A percentile compares a stretch with the other conserved stretches of the same genome.
Conservation (phyloP, 1,140 invertebrate species). For the Cotesia glomerata region DNA sequence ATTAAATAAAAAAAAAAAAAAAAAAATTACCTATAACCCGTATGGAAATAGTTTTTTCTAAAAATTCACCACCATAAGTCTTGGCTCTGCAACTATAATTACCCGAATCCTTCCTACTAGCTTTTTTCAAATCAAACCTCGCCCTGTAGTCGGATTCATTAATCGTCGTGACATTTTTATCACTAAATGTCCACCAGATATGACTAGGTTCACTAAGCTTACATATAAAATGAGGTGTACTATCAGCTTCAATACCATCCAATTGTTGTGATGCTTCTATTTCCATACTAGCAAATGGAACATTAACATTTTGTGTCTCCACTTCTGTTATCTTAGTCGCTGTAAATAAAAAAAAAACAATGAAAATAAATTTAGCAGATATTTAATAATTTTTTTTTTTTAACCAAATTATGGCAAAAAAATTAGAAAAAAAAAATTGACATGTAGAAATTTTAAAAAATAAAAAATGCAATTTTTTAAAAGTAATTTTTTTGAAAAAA, state of each 20-base stretch:
- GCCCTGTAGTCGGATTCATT: slow-evolving; percentile 49
- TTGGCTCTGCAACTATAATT: slow-evolving; percentile 64
- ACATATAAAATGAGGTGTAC: slow-evolving; percentile 55
- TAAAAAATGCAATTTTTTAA: too few relatives aligned
- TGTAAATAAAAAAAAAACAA: slow-evolving; percentile 28
- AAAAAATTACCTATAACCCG: slow-evolving; percentile 53
- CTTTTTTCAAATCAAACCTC: slow-evolving; percentile 60
- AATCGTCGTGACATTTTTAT: slow-evolving; percentile 54
- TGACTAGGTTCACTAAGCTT: slow-evolving; percentile 45
- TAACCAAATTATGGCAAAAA: too few relatives aligned
- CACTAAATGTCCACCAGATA: slow-evolving; percentile 53
- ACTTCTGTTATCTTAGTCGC: slow-evolving; percentile 39
- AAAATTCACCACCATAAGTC: slow-evolving; percentile 48
- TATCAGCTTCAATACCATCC: slow-evolving; percentile 56
- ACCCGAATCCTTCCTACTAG: slow-evolving; percentile 63
- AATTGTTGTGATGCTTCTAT: slow-evolving; percentile 52
- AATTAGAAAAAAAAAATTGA: too few relatives aligned
- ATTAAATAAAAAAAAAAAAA: too few relatives aligned
- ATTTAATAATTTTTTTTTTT: too few relatives aligned
- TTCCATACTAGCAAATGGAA: slow-evolving; percentile 34
- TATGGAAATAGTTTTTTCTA: slow-evolving; percentile 54
- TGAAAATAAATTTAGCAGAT: too few relatives aligned
- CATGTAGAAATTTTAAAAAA: too few relatives aligned
- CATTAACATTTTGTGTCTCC: slow-evolving; percentile 28
- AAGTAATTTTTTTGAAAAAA: too few relatives aligned